These are phyloP conservation scores for Sapajus apella DNA, from an alignment of 2,113 vertebrate genomes.

Conservation along the genomic window DNA sequence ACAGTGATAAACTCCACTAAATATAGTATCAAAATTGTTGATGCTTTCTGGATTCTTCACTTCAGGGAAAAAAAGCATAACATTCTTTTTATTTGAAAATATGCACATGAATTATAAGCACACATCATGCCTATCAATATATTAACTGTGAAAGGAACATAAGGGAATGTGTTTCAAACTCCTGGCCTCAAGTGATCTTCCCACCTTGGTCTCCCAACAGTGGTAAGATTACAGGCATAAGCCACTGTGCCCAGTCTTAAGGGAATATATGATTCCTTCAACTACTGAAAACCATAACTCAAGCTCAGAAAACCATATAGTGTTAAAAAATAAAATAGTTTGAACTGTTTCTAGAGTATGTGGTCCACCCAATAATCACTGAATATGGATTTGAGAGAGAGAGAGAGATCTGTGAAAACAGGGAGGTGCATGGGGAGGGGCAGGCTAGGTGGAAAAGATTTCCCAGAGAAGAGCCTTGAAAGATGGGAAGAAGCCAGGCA, in stretches of 20 bases:
- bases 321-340: background rate
- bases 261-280: background rate
- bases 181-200: background rate
- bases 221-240: background rate
- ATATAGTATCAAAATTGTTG: background rate
- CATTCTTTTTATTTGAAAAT: background rate
- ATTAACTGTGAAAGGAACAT: background rate
- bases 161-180: background rate
- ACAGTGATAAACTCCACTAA: background rate
- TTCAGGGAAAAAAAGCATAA: background rate
- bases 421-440: rapidly evolving
- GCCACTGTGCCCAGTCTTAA: background rate
- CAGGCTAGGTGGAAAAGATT: background rate
- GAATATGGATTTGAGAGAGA: background rate
- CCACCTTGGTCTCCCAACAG: background rate
- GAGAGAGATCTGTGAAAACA: background rate
- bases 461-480: background rate
- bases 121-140: background rate
- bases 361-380: background rate
- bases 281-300: background rate
- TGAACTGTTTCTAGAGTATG: background rate
- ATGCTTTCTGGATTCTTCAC: background rate
- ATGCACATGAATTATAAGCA: background rate
- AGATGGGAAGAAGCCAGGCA: background rate
- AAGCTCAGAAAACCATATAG: background rate